Evolutionary conservation across 2,797 vertebrate species (phyloP), one percentile per base, ranked within the genome.

Genomic region (Clarias fuscus): DNA sequence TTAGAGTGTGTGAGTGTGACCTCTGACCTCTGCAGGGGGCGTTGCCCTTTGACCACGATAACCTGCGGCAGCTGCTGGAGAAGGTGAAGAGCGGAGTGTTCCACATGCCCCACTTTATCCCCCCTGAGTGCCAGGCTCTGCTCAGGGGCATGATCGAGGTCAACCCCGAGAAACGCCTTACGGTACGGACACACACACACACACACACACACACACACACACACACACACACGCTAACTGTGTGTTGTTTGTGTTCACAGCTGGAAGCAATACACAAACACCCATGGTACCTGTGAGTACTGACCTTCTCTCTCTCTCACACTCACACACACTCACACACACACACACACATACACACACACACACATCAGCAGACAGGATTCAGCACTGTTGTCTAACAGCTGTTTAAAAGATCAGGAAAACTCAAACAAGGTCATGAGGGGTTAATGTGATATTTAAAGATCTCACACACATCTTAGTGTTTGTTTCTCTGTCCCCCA

Each of bases 51-150:
- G 97, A 98, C 75, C 97, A 98, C 0, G 97, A 98, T 91, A 98
- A 98, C 95, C 94, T 98, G 84, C 95, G 97, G 61, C 97, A 98
- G 94, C 95, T 98, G 84, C 94, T 98, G 86, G 97, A 98, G 93
- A 98, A 98, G 91, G 97, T 98, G 91, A 98, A 98, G 91, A 96
- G 97, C 2, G 97, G 97, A 0, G 96, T 97, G 70, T 98, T 98
- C 92, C 97, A 98, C 92, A 97, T 98, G 97, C 97, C 97, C 0
- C 97, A 97, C 93, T 98, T 98, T 92, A 97, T 98, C 88, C 96
- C 96, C 17, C 97, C 96, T 0, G 97, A 97, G 91, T 97, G 96
- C 90, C 97, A 97, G 90, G 96, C 95, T 82, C 91, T 97, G 88
- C 94, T 97, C 6, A 92, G 96, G 80, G 97, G 97, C 82, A 98